phyloP scores from a whole-genome alignment of 2,888 invertebrate genomes.

The Balanococcus diminutus region DNA sequence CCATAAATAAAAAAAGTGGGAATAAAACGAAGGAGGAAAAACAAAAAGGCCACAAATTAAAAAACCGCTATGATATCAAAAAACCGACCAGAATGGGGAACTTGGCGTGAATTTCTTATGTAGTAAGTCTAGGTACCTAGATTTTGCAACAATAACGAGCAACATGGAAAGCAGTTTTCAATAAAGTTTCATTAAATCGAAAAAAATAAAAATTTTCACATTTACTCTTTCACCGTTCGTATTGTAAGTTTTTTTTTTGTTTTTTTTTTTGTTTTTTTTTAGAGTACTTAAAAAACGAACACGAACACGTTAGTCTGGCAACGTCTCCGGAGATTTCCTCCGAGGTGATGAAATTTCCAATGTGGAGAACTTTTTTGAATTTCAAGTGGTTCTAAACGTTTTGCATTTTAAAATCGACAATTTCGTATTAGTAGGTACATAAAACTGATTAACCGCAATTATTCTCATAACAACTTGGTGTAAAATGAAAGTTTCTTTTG shows the following conservation, averaged over 20 bases:
- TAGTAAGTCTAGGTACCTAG: not conserved
- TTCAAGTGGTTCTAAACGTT: not conserved
- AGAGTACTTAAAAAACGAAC: conserved; percentile 11
- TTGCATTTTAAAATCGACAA: not conserved
- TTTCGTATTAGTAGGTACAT: not conserved
- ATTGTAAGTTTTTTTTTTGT: not conserved
- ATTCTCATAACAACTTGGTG: not conserved
- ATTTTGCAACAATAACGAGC: not conserved
- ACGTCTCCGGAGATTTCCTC: not conserved
- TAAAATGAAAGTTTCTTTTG: no score
- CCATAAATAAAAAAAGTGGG: no score
- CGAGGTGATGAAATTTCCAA: not conserved
- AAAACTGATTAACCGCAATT: not conserved
- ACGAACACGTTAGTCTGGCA: not conserved
- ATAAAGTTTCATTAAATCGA: not conserved
- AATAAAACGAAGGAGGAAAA: no score
- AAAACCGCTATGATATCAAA: no score
- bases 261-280: not conserved
- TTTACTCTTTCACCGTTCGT: not conserved
- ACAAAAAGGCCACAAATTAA: no score
- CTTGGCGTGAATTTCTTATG: not conserved
- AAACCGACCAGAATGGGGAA: not conserved
- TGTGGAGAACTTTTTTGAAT: not conserved
- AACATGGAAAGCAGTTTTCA: not conserved
- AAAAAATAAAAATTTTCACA: not conserved